Base-by-base conservation (phyloP, 2,888 invertebrate species). In the Lypha dubia region DNA sequence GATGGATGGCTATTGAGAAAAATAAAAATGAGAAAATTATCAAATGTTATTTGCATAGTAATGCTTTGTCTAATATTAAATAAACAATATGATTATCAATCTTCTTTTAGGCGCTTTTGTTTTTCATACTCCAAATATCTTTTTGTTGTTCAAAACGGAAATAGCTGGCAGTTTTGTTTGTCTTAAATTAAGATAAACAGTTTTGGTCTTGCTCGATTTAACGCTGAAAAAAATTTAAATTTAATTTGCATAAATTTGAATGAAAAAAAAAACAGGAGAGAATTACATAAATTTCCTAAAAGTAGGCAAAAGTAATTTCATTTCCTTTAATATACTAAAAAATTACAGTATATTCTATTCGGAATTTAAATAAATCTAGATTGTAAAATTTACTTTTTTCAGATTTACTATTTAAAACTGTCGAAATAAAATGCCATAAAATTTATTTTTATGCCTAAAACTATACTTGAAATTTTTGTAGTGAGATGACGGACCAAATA, bases 11-110 rank as follows among this genome's bases (percentile, higher is more conserved):
- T n/a, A n/a, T 41, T 17, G 11, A 63, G 22, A 11, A 46, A 44
- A 46, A 63, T 1, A 63, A n/a, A 28, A 46, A 63, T 8, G 22
- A n/a, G 1, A 2, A 51, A 51, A 67, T 71, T 56, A 41, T 35
- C 58, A 76, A 49, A 83, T 65, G 49, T 49, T 70, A 83, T 83
- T 83, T 75, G 71, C 83, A 84, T 79, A 67, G 65, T 77, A 70
- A 81, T n/a, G n/a, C n/a, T n/a, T 84, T 49, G 28, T 44, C 67
- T 75, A 60, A 67, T 67, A 79, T 62, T 65, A 79, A 79, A 83
- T 79, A 63, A 68, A 44, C 41, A 20, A 22, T 56, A 7, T 53
- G 41, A 28, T 38, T 63, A 24, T 24, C 11, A 28, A 35, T 56
- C 3, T 35, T 4, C 9, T 28, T n/a, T 15, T 38, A 7, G 32